Evolutionary conservation across 2,113 vertebrate species (phyloP).

Genomic region (Sminthopsis crassicaudata): DNA sequence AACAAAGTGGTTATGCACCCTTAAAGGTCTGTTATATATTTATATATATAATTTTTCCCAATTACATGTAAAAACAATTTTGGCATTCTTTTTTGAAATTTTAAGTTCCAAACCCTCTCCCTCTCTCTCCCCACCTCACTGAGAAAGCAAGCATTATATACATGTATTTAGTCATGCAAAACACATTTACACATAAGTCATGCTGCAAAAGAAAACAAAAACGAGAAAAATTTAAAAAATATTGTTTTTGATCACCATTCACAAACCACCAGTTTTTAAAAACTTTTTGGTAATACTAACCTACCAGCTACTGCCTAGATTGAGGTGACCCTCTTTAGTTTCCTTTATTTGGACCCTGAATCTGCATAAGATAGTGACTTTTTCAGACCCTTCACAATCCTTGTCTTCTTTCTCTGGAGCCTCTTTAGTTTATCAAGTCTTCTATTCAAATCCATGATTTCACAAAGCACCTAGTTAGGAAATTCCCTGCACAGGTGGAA

Average conservation of each 20-base stretch:
- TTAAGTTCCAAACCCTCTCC: background rate
- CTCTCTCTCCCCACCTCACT: background rate
- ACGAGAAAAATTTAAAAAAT: no score
- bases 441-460: background rate
- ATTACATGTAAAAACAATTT: background rate
- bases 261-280: background rate
- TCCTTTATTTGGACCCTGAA: background rate
- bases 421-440: background rate
- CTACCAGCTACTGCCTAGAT: background rate
- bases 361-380: background rate
- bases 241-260: background rate
- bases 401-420: background rate
- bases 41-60: background rate
- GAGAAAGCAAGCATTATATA: background rate
- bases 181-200: background rate
- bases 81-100: background rate
- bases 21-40: background rate
- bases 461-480: background rate
- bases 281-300: background rate
- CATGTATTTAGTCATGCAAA: background rate
- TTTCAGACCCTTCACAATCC: background rate
- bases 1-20: no score
- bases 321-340: background rate
- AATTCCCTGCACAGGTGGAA: background rate
- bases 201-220: background rate